Conservation (phyloP, 2,888 invertebrate genomes). For the Merodon equestris region DNA sequence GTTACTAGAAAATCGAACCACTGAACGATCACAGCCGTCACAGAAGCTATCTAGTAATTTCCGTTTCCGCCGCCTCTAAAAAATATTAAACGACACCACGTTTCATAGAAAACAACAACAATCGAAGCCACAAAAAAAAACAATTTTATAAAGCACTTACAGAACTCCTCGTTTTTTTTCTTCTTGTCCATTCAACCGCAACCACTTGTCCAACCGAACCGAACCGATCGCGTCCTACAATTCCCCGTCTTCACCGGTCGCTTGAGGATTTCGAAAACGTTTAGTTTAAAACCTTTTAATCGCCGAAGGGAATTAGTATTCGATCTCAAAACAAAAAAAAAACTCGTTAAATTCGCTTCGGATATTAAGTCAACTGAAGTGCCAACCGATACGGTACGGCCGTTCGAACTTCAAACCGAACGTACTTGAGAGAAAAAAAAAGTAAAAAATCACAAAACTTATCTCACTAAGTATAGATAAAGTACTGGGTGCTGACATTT, state of each 20-base stretch:
- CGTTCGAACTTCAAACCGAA: conserved; percentile 42
- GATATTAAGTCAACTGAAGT: conserved; percentile 1
- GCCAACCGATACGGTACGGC: not conserved
- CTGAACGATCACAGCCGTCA: too few species aligned
- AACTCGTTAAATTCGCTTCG: conserved; percentile 2
- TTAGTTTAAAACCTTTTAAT: conserved; percentile 1
- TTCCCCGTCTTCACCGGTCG: not conserved
- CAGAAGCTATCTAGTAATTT: too few species aligned
- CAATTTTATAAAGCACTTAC: conserved; percentile 40
- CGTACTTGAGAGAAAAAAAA: not conserved
- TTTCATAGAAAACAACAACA: too few species aligned
- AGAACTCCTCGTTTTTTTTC: conserved; percentile 60
- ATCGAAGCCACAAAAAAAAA: not conserved
- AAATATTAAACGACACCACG: too few species aligned
- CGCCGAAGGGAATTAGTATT: not conserved
- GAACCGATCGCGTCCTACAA: not conserved
- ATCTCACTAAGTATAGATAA: conserved; percentile 67
- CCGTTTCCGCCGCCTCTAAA: too few species aligned
- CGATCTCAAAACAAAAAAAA: conserved; percentile 13
- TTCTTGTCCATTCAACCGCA: conserved; percentile 41
- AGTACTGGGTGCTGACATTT: conserved; percentile 56
- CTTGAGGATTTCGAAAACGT: not conserved
- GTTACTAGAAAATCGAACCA: too few species aligned
- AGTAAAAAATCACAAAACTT: conserved; percentile 40
- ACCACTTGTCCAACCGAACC: too few species aligned